Base-by-base conservation (phyloP, 2,113 vertebrate species). In the Atrichornis clamosus region DNA sequence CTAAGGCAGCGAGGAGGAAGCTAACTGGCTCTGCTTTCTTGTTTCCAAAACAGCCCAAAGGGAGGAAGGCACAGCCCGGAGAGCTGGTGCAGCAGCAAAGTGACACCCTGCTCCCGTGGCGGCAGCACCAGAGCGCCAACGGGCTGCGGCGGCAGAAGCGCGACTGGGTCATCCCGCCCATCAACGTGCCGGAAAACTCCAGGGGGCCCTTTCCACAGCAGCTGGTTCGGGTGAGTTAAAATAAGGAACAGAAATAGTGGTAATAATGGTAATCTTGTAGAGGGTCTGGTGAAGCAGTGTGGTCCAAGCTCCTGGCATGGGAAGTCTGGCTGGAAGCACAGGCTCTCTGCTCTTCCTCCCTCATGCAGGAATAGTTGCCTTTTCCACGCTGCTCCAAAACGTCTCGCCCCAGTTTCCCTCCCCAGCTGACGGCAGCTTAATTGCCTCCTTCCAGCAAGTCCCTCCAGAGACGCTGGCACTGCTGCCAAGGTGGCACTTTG, bases 101-200 rank as follows among this genome's bases (percentile, higher is more conserved):
- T 5, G 97, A 98, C 97, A 98, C 98, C 9, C 94, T 97, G 93
- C 98, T 99, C 75, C 98, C 98, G 0, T 97, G 98, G 97, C 97
- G 98, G 42, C 97, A 95, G 89, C 97, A 50, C 26, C 98, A 92
- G 80, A 97, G 82, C 13, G 88, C 98, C 30, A 96, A 88, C 6
- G 98, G 99, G 46, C 98, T 99, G 75, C 97, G 98, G 79, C 96
- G 99, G 44, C 99, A 99, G 90, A 99, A 99, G 87, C 97, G 99
- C 49, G 99, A 99, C 98, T 99, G 99, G 99, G 99, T 99, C 97
- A 99, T 99, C 95, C 99, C 99, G 0, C 99, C 99, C 13, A 99
- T 99, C 98, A 99, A 99, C 13, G 99, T 99, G 89, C 99, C 99
- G 0, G 99, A 99, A 50, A 99, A 99, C 83, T 99, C 99, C 6